Evolutionary conservation across 1,140 invertebrate genomes (phyloP).

Genomic region (Phocides pigmalion): DNA sequence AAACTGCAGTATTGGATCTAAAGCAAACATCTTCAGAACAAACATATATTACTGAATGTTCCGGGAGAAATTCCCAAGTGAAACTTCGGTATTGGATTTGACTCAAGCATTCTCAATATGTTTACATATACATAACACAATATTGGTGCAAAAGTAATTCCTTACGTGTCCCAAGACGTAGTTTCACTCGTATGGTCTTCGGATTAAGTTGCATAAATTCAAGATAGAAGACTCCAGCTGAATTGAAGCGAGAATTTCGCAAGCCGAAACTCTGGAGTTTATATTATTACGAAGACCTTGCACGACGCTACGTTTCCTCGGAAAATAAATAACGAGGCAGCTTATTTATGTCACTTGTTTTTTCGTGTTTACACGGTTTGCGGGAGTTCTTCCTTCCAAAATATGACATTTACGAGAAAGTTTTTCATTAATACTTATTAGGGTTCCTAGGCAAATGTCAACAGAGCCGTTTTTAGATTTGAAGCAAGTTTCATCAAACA

Average conservation of each 20-base stretch:
- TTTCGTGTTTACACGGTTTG: no score
- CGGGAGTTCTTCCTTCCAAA: no score
- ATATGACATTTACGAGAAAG: no score
- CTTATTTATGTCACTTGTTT: no score
- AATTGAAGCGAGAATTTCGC: neutral
- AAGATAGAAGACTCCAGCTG: neutral
- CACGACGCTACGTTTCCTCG: neutral
- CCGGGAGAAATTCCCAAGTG: conserved; percentile 2
- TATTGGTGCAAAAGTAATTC: conserved; percentile 5
- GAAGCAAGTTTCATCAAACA: no score
- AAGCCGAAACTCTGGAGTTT: neutral
- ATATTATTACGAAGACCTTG: neutral
- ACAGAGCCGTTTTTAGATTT: no score
- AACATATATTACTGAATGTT: conserved; percentile 8
- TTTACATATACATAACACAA: conserved; percentile 14
- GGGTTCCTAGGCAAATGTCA: no score
- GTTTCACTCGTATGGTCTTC: conserved; percentile 2
- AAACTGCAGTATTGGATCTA: neutral
- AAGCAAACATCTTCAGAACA: conserved; percentile 17
- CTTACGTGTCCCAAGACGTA: neutral
- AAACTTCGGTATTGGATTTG: conserved; percentile 18
- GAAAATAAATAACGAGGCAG: no score
- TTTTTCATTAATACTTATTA: no score
- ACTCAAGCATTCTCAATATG: conserved; percentile 7
- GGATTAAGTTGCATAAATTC: neutral